Conservation (phyloP, 2,797 vertebrate genomes). For the Schizopygopsis malacanthus region DNA sequence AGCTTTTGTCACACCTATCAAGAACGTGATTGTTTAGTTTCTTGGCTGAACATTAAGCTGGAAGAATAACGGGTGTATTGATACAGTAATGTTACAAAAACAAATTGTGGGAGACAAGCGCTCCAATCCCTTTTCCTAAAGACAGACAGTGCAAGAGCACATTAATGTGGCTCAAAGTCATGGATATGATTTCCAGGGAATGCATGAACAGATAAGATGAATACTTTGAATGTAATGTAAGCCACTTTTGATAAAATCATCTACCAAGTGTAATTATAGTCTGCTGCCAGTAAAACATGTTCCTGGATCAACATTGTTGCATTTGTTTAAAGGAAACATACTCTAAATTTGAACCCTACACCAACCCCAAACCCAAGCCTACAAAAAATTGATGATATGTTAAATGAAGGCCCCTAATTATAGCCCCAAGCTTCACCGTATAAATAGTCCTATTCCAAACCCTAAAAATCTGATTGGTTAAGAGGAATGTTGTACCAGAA, state of each 20-base stretch:
- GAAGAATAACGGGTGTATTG: not conserved
- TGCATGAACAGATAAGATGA: not conserved
- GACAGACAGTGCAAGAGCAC: too few relatives aligned
- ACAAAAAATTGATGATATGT: not conserved
- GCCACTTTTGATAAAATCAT: not conserved
- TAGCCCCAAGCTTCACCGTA: not conserved
- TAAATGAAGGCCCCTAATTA: not conserved
- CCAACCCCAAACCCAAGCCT: not conserved
- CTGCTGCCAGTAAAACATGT: not conserved
- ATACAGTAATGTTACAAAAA: not conserved
- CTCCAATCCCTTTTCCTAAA: too few relatives aligned
- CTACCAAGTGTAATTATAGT: not conserved
- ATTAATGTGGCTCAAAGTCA: not conserved
- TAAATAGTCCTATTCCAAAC: not conserved
- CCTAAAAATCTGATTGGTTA: not conserved
- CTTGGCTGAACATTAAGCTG: not conserved
- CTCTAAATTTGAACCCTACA: not conserved
- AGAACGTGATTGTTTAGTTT: not conserved
- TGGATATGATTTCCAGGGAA: not conserved
- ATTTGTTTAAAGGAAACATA: too few relatives aligned
- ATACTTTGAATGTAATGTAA: not conserved
- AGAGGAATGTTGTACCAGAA: not conserved
- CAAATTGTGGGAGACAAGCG: too few relatives aligned
- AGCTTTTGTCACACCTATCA: not conserved
- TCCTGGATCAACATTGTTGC: not conserved